Evolutionary conservation across 2,113 vertebrate genomes (phyloP).

Genomic region (Callipepla californica): DNA sequence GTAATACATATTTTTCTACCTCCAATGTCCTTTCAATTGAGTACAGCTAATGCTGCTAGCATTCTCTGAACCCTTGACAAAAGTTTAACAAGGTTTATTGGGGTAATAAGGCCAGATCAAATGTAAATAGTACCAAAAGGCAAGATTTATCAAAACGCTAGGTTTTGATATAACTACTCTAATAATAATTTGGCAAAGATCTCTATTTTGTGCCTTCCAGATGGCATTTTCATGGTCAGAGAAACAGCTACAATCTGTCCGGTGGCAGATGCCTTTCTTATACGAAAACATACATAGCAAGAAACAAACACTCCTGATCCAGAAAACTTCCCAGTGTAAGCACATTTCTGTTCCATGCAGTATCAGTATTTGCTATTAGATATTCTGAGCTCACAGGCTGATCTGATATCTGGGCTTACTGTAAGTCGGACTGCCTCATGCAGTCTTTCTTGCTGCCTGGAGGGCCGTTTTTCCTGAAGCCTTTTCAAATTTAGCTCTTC

Average conservation of each 20-base stretch:
- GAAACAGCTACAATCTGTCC: not conserved
- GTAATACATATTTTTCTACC: not conserved
- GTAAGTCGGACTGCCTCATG: not conserved
- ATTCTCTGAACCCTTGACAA: not conserved
- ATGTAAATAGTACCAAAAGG: not conserved
- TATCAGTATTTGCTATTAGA: not conserved
- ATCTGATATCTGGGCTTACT: not conserved
- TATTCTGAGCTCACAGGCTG: not conserved
- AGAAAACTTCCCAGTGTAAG: not conserved
- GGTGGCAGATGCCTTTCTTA: not conserved
- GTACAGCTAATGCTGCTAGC: not conserved
- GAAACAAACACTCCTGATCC: not conserved
- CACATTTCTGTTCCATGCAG: not conserved
- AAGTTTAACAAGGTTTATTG: not conserved
- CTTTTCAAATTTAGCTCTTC: not conserved
- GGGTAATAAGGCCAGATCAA: not conserved
- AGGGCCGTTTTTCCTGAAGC: not conserved
- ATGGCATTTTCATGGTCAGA: slow-evolving; percentile 13
- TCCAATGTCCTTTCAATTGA: not conserved
- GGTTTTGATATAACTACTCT: not conserved
- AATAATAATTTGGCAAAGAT: not conserved
- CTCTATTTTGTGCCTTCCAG: not conserved
- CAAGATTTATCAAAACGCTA: not conserved
- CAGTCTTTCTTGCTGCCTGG: too few relatives aligned
- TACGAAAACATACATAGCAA: not conserved